Evolutionary conservation across 2,797 vertebrate genomes (phyloP).

Genomic region (Enteromius viviparus): DNA sequence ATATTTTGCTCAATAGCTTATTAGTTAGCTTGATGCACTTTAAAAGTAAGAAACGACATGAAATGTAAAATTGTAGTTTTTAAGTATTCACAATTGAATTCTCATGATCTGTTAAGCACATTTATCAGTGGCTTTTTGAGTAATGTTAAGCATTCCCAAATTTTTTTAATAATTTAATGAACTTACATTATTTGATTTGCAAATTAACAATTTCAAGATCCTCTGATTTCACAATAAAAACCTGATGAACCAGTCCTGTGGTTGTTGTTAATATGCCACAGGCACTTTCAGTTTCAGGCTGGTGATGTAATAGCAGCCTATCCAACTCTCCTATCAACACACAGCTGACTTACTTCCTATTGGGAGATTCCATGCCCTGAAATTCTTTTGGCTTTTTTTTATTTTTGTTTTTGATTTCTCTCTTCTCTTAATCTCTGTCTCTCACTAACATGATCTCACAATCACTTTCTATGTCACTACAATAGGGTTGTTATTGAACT

Average conservation of each 20-base stretch:
- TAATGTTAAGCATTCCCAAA: background rate
- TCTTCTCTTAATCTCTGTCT: constrained; percentile 50
- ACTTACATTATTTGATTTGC: background rate
- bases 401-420: constrained; percentile 5
- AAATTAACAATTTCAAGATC: background rate
- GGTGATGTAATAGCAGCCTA: constrained; percentile 15
- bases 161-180: background rate
- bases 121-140: background rate
- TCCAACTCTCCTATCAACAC: background rate
- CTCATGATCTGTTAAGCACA: background rate
- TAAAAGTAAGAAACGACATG: background rate
- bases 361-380: constrained; percentile 37
- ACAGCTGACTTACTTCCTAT: constrained; percentile 18
- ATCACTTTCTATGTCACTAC: background rate
- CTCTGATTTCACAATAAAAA: background rate
- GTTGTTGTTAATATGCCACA: background rate
- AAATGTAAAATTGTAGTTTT: background rate
- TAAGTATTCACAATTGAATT: background rate
- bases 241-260: background rate
- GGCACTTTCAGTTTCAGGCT: constrained; percentile 27
- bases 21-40: background rate
- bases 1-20: background rate
- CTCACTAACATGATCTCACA: background rate
- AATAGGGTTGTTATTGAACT: background rate
- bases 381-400: constrained; percentile 21